phyloP scores from a whole-genome alignment of 1,140 invertebrate genomes.

The Drosophila hydei region DNA sequence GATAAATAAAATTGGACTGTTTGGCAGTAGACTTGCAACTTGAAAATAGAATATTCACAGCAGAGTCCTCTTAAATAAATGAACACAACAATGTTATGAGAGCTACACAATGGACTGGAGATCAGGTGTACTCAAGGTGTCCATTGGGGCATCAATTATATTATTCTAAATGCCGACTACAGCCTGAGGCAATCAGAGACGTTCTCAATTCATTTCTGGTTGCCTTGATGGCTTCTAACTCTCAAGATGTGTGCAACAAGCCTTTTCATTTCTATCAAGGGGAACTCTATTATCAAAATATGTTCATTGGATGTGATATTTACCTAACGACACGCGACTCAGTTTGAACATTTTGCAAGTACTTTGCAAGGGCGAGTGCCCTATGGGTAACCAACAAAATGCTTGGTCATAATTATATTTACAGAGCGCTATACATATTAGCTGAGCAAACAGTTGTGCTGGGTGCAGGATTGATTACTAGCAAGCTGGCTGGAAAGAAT shows the following conservation, averaged over 20 bases:
- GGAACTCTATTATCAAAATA: slow-evolving; percentile 7
- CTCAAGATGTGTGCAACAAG: slow-evolving; percentile 28
- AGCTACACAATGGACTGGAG: too few species aligned
- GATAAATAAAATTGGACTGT: too few species aligned
- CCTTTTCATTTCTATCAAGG: slow-evolving; percentile 1
- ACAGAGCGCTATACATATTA: slow-evolving; percentile 18
- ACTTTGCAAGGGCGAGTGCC: slow-evolving; percentile 6
- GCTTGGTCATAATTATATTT: slow-evolving; percentile 53
- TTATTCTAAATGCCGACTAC: too few species aligned
- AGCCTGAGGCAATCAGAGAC: too few species aligned
- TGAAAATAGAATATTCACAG: too few species aligned
- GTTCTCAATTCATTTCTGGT: too few species aligned
- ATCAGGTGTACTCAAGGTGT: too few species aligned
- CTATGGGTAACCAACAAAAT: slow-evolving; percentile 16
- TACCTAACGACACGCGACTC: slow-evolving; percentile 51
- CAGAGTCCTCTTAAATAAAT: too few species aligned
- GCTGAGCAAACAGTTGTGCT: slow-evolving; percentile 27
- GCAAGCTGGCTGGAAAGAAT: not conserved
- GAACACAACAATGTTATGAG: too few species aligned
- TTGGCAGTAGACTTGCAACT: too few species aligned
- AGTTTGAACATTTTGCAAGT: slow-evolving; percentile 6
- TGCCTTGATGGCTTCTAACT: not conserved
- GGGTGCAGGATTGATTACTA: slow-evolving; percentile 4
- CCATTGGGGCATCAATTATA: too few species aligned
- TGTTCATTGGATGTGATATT: slow-evolving; percentile 42